Base-by-base conservation (phyloP, 2,113 vertebrate genomes). In the Raja brachyura region DNA sequence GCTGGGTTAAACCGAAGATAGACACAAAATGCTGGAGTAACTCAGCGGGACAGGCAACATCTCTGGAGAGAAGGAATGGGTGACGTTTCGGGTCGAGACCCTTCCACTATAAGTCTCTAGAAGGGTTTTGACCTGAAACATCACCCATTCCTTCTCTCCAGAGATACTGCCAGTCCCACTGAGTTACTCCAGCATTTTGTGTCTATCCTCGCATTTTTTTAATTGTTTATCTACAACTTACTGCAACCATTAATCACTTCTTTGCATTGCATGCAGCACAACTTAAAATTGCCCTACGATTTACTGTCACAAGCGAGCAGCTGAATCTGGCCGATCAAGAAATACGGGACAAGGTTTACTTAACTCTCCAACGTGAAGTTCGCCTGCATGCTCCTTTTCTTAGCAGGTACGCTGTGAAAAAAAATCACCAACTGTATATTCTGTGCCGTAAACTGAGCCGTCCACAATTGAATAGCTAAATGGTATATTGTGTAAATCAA, bases 311-410 rank as follows among this genome's bases (percentile, higher is more conserved):
- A 61, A 31, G 56, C 1, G 59, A 63, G 28, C 5, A 86, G n/a
- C 28, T 86, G 56, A 63, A 86, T 63, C 31, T 86, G 83, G 10
- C 56, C 63, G 83, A 86, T 31, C 25, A 86, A 86, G 25, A 14
- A 63, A 63, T 63, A n/a, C n/a, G 83, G n/a, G 14, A 86, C 28
- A 63, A 16, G 3, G 11, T 86, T 86, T 6, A 0, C 14, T 25
- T 63, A 86, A 0, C 0, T 63, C 11, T 86, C n/a, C 25, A 81
- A 81, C 14, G 20, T 20, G 3, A 86, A 16, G 56, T 0, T 86
- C 5, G 4, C 0, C 4, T 28, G 18, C 2, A 5, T 28, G 14
- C 0, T 73, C 3, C 7, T 8, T 0, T 4, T 85, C 5, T 4
- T 28, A 3, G 4, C 22, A 86, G 83, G 83, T 86, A 86, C 6